phyloP scores from a whole-genome alignment of 2,888 invertebrate genomes.

The Steinernema scapterisci region DNA sequence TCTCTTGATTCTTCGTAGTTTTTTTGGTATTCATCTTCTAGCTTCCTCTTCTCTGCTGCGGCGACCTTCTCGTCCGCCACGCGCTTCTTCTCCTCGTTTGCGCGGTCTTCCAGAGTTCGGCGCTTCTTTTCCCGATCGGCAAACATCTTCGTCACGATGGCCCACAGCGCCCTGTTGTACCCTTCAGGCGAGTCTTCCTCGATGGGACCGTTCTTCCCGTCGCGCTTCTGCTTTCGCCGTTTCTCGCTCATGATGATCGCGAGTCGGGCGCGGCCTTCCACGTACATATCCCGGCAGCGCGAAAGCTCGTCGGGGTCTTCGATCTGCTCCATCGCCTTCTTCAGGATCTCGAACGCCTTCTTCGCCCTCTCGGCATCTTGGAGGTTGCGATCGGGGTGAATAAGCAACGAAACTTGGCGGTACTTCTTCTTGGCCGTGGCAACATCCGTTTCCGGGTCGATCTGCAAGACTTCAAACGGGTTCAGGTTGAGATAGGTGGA shows the following conservation, averaged over 20 bases:
- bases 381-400: conserved; percentile 99
- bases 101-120: conserved; percentile 83
- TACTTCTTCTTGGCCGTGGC: conserved; percentile 96
- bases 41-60: conserved; percentile 84
- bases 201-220: conserved; percentile 73
- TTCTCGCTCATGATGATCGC: conserved; percentile 92
- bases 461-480: conserved; percentile 63
- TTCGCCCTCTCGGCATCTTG: conserved; percentile 93
- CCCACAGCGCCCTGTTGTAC: conserved; percentile 61
- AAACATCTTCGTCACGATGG: conserved; percentile 72
- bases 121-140: conserved; percentile 89
- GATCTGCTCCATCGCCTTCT: conserved; percentile 73
- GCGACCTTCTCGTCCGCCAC: conserved; percentile 91
- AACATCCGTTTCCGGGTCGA: conserved; percentile 83
- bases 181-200: conserved; percentile 65
- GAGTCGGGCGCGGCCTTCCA: conserved; percentile 92
- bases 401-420: conserved; percentile 87
- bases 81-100: conserved; percentile 77
- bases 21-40: conserved; percentile 95
- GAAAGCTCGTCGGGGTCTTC: conserved; percentile 91
- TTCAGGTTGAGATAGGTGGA: conserved; percentile 89
- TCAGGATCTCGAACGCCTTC: conserved; percentile 71
- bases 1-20: conserved; percentile 85
- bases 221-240: conserved; percentile 84
- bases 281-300: conserved; percentile 91